Percentiles rank a stretch among this genome's conserved stretches.
phyloP scores from a whole-genome alignment of 1,140 invertebrate species.

The Trypoxylus dichotomus region DNA sequence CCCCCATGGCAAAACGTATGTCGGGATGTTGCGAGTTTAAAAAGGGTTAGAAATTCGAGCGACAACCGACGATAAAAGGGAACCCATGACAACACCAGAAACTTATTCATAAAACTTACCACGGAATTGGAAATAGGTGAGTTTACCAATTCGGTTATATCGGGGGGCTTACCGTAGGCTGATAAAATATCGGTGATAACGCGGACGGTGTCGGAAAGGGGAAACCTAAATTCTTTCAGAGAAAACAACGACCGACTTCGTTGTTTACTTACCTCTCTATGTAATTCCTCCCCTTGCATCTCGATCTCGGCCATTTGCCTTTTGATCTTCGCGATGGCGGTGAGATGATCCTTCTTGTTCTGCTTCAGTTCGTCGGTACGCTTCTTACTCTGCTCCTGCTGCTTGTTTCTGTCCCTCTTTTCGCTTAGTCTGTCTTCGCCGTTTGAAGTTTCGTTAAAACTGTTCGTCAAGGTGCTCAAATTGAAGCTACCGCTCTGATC shows the following conservation, averaged over 20 bases:
- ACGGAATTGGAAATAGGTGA: no score
- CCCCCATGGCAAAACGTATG: no score
- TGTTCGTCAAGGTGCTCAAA: slow-evolving; percentile 17
- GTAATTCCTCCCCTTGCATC: slow-evolving; percentile 79
- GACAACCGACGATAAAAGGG: no score
- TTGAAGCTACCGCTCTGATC: slow-evolving; percentile 38
- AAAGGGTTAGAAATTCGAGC: no score
- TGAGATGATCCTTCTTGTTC: slow-evolving; percentile 60
- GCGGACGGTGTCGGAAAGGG: no score
- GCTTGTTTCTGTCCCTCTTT: slow-evolving; percentile 4
- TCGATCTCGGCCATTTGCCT: slow-evolving; percentile 78
- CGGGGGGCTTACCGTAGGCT: no score
- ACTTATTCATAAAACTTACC: no score
- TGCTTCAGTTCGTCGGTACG: slow-evolving; percentile 58
- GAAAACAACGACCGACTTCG: neutral
- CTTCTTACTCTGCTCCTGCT: slow-evolving; percentile 38
- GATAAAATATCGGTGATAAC: no score
- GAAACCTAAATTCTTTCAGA: no score
- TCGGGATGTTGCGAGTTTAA: no score
- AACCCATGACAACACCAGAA: no score
- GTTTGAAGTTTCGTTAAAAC: neutral
- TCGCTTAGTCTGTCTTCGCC: neutral
- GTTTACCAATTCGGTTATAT: no score
- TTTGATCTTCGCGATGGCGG: slow-evolving; percentile 67
- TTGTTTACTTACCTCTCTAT: slow-evolving; percentile 75